A percentile compares a stretch with the other conserved stretches of the same genome.
phyloP scores from a whole-genome alignment of 2,113 vertebrate genomes.

The Heteronetta atricapilla region DNA sequence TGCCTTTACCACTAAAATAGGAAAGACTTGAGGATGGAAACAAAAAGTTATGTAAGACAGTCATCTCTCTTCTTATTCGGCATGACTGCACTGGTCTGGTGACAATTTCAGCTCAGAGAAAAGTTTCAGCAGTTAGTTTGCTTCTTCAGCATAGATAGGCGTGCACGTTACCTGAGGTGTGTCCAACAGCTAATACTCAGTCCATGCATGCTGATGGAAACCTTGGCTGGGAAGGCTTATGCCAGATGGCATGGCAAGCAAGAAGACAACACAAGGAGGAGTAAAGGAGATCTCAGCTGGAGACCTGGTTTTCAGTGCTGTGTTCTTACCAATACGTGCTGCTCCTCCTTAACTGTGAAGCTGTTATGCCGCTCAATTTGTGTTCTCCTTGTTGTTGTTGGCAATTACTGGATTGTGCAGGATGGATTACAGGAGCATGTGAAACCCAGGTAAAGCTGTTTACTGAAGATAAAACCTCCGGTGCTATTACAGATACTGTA shows the following conservation, averaged over 20 bases:
- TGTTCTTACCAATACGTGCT: background rate
- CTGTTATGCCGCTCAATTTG: background rate
- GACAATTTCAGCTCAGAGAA: background rate
- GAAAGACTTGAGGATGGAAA: background rate
- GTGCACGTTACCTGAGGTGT: background rate
- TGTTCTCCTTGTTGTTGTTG: background rate
- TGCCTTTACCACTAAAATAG: background rate
- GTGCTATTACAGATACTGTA: background rate
- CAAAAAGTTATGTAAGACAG: background rate
- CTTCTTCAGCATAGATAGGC: fast-evolving
- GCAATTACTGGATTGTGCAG: background rate
- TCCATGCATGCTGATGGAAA: background rate
- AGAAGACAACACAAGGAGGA: background rate
- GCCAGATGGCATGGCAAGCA: background rate
- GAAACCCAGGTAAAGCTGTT: background rate
- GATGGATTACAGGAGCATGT: background rate
- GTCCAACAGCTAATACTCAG: background rate
- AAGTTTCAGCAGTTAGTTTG: background rate
- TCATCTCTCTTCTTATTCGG: background rate
- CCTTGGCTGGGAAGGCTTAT: background rate
- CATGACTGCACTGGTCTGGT: background rate
- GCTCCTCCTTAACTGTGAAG: background rate
- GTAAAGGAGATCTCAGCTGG: background rate
- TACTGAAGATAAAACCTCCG: background rate
- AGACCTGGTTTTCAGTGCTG: background rate